These are phyloP conservation scores for Hemaris fuciformis DNA, from an alignment of 2,888 invertebrate genomes.

Conservation along the genomic window DNA sequence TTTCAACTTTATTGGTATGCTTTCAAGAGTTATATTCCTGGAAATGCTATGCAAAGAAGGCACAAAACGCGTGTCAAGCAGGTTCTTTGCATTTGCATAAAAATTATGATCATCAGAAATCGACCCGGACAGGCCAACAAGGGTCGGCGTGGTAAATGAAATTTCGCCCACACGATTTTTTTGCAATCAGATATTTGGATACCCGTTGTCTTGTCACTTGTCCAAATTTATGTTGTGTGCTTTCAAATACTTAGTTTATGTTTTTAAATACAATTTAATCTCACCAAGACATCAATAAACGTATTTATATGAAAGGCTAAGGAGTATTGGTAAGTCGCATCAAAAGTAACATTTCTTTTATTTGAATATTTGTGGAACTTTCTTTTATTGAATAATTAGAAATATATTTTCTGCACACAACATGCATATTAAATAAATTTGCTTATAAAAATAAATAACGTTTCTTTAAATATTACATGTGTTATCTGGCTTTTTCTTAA, in stretches of 20 bases:
- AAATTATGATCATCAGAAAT: conserved; percentile 47
- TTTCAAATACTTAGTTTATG: conserved; percentile 34
- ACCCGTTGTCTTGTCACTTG: conserved; percentile 31
- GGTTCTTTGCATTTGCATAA: conserved; percentile 47
- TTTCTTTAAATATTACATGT: too few relatives aligned
- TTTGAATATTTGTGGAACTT: too few relatives aligned
- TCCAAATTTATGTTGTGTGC: conserved; percentile 43
- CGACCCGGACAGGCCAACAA: conserved; percentile 41
- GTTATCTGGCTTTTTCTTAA: too few relatives aligned
- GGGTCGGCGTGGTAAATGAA: conserved; percentile 33
- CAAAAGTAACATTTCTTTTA: too few relatives aligned
- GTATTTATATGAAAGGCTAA: neutral
- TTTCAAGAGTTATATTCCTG: neutral
- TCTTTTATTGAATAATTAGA: too few relatives aligned
- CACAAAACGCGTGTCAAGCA: conserved; percentile 6
- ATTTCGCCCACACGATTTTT: conserved; percentile 41
- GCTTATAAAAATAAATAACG: too few relatives aligned
- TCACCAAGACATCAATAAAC: neutral
- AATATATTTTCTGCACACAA: too few relatives aligned
- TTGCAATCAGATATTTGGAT: conserved; percentile 51
- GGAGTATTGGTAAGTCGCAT: too few relatives aligned
- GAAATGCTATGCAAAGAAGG: neutral
- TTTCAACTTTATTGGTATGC: neutral
- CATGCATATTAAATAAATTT: too few relatives aligned
- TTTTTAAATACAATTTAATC: neutral